phyloP scores from a whole-genome alignment of 1,140 invertebrate genomes.

The Macrosteles quadrilineatus region DNA sequence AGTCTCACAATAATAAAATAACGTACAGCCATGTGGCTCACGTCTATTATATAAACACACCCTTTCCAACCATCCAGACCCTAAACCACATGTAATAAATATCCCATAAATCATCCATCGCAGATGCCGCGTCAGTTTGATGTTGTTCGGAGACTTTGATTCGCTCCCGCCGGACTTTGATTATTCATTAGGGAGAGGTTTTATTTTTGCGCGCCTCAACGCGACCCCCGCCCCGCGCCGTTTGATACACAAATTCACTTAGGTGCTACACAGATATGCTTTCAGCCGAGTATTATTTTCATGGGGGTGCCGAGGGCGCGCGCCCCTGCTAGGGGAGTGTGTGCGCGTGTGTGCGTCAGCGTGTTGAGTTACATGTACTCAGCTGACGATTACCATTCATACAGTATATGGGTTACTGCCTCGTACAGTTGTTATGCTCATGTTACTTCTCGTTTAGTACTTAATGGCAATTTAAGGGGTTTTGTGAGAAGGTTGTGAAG shows the following conservation, averaged over 20 bases:
- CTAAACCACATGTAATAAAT: slow-evolving; percentile 3
- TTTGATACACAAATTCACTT: slow-evolving; percentile 45
- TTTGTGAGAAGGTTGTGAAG: not conserved
- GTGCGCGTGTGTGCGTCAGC: slow-evolving; percentile 29
- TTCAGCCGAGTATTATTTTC: slow-evolving; percentile 43
- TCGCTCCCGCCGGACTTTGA: slow-evolving; percentile 19
- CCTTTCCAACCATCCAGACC: too few species aligned
- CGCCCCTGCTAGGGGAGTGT: not conserved
- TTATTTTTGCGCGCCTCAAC: slow-evolving; percentile 20
- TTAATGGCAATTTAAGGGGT: not conserved
- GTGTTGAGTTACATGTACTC: slow-evolving; percentile 14
- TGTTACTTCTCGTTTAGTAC: not conserved
- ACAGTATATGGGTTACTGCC: slow-evolving; percentile 6
- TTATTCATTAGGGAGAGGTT: slow-evolving; percentile 26
- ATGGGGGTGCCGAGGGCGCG: slow-evolving; percentile 18
- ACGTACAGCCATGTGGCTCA: too few species aligned
- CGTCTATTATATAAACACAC: too few species aligned
- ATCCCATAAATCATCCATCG: not conserved
- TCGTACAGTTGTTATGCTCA: not conserved
- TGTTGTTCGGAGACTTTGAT: slow-evolving; percentile 10
- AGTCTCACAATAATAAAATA: too few species aligned
- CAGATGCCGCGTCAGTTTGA: not conserved
- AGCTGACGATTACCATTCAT: not conserved
- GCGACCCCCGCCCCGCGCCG: not conserved
- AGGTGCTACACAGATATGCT: slow-evolving; percentile 47